Evolutionary conservation across 2,888 invertebrate genomes (phyloP).

Genomic region (Zhengitettix transpicula): DNA sequence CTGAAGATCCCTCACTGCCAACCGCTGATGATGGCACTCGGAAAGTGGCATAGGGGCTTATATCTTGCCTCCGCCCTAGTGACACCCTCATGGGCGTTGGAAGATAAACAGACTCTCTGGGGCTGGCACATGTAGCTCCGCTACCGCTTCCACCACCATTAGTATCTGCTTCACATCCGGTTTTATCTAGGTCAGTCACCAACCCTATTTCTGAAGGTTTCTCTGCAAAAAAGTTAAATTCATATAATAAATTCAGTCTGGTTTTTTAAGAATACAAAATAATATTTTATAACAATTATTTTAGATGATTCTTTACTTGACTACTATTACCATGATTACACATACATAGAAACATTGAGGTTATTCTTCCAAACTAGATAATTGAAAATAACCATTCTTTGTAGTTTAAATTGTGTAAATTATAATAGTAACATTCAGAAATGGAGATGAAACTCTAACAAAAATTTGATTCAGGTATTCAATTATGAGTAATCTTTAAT

Average conservation of each 20-base stretch:
- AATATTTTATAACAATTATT: no score
- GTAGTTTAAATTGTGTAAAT: no score
- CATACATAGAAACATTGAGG: no score
- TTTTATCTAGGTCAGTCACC: conserved; percentile 6
- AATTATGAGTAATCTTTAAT: no score
- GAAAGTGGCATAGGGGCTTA: conserved; percentile 11
- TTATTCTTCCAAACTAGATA: no score
- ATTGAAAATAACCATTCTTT: no score
- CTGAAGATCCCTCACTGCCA: neutral
- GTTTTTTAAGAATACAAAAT: neutral
- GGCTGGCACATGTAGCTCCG: neutral
- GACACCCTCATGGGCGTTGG: conserved; percentile 11
- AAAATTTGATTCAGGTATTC: no score
- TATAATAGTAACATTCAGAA: no score
- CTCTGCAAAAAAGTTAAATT: neutral
- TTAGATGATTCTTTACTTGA: no score
- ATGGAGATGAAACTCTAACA: no score
- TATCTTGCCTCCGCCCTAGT: conserved; percentile 9
- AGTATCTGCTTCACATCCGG: neutral
- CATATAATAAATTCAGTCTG: neutral
- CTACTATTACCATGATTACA: no score
- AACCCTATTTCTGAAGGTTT: conserved; percentile 5
- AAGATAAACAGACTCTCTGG: conserved; percentile 5
- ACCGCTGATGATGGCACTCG: conserved; percentile 5
- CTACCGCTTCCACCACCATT: neutral